These are phyloP conservation scores for Porites australiensis DNA, from an alignment of 64 coral and sea anemone genomes.

Conservation along the genomic window DNA sequence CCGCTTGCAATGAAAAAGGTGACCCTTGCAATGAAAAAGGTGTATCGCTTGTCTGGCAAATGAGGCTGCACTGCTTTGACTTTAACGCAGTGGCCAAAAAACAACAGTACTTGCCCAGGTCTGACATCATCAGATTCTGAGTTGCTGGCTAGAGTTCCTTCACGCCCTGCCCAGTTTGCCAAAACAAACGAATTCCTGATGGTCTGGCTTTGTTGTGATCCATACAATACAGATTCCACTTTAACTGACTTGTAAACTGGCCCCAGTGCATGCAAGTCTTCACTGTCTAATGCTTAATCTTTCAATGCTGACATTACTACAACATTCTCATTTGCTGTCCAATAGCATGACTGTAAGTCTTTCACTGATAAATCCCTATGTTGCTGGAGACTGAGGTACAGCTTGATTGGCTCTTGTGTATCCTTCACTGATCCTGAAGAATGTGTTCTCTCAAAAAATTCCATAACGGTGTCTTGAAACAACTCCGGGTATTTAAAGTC, in stretches of 20 bases:
- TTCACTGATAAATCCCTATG: constrained; percentile 17
- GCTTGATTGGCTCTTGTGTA: constrained; percentile 37
- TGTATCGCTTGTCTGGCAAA: background rate
- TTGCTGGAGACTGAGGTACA: background rate
- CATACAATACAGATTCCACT: background rate
- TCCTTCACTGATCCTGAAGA: constrained; percentile 46
- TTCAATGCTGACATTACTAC: constrained; percentile 36
- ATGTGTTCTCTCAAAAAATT: constrained; percentile 22
- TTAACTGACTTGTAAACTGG: constrained; percentile 12
- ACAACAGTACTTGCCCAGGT: constrained; percentile 65
- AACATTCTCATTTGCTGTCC: constrained; percentile 24
- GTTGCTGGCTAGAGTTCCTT: background rate
- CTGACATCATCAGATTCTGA: constrained; percentile 15
- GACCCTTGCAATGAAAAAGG: constrained; percentile 71
- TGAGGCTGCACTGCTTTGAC: background rate
- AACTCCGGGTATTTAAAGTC: background rate
- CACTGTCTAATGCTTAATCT: constrained; percentile 52
- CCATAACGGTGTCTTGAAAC: constrained; percentile 35
- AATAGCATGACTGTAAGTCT: constrained; percentile 1
- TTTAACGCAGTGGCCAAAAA: constrained; percentile 52
- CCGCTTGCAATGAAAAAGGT: too few relatives aligned
- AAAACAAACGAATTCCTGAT: background rate
- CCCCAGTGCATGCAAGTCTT: constrained; percentile 35
- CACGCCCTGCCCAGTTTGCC: background rate
- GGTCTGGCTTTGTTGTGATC: background rate